A percentile compares a stretch with the other conserved stretches of the same genome.
Evolutionary conservation across 2,113 vertebrate species (phyloP).

Genomic region (Oplegnathus fasciatus): DNA sequence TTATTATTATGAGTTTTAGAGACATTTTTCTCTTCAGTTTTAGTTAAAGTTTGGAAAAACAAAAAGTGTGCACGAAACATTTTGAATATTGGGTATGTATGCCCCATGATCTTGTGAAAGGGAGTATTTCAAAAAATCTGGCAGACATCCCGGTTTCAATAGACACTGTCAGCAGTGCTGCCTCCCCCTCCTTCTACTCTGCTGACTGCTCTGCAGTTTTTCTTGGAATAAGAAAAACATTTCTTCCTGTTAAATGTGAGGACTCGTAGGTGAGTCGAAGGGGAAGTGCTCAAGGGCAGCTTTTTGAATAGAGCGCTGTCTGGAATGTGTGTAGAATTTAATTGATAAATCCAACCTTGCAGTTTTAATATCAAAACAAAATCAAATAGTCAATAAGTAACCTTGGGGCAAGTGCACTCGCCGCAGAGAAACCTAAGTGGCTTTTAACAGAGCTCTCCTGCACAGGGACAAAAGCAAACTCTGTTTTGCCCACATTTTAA

Average conservation of each 20-base stretch:
- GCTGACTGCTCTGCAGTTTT: slow-evolving; percentile 4
- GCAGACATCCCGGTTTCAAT: neutral
- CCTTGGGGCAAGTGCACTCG: neutral
- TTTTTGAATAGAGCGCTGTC: neutral
- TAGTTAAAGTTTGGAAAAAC: neutral
- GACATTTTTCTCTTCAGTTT: neutral
- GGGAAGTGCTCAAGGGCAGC: slow-evolving; percentile 19
- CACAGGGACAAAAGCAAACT: neutral
- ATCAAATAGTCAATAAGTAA: slow-evolving; percentile 18
- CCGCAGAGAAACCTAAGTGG: slow-evolving; percentile 15
- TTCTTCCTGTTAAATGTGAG: slow-evolving; percentile 17
- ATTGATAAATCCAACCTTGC: slow-evolving; percentile 17
- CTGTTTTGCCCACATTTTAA: neutral
- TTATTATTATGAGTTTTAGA: neutral
- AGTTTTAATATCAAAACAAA: slow-evolving; percentile 26
- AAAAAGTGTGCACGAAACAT: neutral
- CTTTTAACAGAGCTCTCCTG: slow-evolving; percentile 13
- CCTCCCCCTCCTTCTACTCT: neutral
- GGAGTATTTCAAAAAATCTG: neutral
- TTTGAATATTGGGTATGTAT: neutral
- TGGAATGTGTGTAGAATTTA: slow-evolving; percentile 35
- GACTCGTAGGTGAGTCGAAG: slow-evolving; percentile 1
- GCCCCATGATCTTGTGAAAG: neutral
- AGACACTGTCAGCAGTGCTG: neutral
- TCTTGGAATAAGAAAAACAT: slow-evolving; percentile 19